A percentile compares a stretch with the other conserved stretches of the same genome.
Conservation (phyloP, 2,113 vertebrate genomes). For the Austrofundulus limnaeus region DNA sequence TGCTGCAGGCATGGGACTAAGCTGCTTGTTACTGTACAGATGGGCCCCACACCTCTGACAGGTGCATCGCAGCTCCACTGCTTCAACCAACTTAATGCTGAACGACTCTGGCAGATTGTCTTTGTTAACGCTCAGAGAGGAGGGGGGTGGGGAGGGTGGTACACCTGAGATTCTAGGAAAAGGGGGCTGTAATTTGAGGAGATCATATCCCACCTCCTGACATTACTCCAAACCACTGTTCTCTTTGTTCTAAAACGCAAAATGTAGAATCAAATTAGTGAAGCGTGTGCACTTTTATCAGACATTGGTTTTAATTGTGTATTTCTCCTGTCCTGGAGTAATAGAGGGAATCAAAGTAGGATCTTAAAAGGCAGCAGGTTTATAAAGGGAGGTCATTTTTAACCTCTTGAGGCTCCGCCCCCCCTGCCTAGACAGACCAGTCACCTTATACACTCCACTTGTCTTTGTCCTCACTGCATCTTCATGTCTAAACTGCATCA, state of each 20-base stretch:
- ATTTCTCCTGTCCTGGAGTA: conserved; percentile 17
- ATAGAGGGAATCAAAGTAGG: not conserved
- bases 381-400: not conserved
- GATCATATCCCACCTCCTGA: conserved; percentile 41
- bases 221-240: conserved; percentile 24
- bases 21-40: conserved; percentile 61
- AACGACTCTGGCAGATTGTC: conserved; percentile 37
- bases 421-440: conserved; percentile 27
- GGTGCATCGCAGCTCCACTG: conserved; percentile 42
- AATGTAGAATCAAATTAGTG: conserved; percentile 10
- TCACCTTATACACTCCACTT: conserved; percentile 40
- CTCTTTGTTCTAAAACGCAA: conserved; percentile 1
- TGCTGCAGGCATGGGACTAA: conserved; percentile 58
- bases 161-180: conserved; percentile 32
- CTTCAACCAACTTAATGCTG: conserved; percentile 25
- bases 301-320: conserved; percentile 15
- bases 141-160: conserved; percentile 38
- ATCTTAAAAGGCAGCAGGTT: conserved; percentile 15
- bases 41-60: conserved; percentile 64
- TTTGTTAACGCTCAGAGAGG: conserved; percentile 44
- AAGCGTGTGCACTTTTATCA: not conserved
- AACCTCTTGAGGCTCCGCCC: conserved; percentile 32
- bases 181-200: conserved; percentile 60
- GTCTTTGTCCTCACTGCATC: conserved; percentile 61
- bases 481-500: conserved; percentile 16